phyloP scores from a whole-genome alignment of 2,113 vertebrate species.

The Panthera leo region DNA sequence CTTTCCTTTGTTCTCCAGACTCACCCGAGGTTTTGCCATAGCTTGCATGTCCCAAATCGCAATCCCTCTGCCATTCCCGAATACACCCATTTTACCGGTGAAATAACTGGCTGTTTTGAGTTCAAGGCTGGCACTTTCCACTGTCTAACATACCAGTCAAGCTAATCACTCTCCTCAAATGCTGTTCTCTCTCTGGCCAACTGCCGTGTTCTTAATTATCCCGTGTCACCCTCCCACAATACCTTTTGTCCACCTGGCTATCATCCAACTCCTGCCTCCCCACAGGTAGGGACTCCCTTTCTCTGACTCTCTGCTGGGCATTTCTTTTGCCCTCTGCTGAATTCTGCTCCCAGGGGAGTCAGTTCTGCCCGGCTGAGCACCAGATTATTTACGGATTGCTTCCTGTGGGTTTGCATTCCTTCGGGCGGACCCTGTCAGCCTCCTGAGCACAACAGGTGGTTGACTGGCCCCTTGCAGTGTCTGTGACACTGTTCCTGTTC shows the following conservation, averaged over 20 bases:
- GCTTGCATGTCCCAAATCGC: neutral
- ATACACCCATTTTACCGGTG: neutral
- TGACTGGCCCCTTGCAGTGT: accelerated
- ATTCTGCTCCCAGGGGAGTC: accelerated
- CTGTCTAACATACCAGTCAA: neutral
- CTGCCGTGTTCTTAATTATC: neutral
- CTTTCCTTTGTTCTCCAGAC: neutral
- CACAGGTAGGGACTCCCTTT: neutral
- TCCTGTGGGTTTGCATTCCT: neutral
- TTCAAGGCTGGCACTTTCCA: neutral
- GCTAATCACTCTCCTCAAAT: neutral
- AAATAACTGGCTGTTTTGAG: neutral
- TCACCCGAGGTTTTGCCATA: neutral
- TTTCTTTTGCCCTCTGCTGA: neutral
- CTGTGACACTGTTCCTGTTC: neutral
- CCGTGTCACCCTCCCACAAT: neutral
- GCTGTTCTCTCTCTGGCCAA: neutral
- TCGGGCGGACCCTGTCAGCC: neutral
- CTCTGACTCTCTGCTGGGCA: neutral
- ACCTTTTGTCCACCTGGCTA: accelerated
- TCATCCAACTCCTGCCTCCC: too few species aligned
- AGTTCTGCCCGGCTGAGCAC: neutral
- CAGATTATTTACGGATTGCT: neutral
- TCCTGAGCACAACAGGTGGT: neutral
- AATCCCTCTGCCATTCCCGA: neutral